A percentile compares a stretch with the other conserved stretches of the same genome.
These are phyloP conservation scores for Cantharis rustica DNA, from an alignment of 2,888 invertebrate genomes.

Conservation along the genomic window DNA sequence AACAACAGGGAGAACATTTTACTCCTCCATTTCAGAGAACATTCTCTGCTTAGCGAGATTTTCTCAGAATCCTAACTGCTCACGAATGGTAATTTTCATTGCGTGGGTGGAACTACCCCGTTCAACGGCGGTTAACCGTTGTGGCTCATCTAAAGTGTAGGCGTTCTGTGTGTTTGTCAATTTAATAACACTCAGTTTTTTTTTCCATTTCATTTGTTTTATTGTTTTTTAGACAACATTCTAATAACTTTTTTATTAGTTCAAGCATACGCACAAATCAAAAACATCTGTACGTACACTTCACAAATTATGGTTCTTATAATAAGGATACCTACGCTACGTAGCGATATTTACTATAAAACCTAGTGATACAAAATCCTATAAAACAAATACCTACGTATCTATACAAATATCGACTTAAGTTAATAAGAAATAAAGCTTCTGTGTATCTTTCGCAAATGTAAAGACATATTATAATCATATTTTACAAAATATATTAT, in stretches of 20 bases:
- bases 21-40: constrained; percentile 4
- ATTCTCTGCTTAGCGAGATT: constrained; percentile 1
- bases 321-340: no score
- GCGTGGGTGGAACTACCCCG: constrained; percentile 27
- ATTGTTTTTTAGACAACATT: not conserved
- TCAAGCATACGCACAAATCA: not conserved
- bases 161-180: constrained; percentile 22
- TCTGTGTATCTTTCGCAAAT: no score
- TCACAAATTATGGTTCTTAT: not conserved
- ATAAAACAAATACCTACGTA: no score
- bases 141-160: constrained; percentile 16
- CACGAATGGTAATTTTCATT: constrained; percentile 25
- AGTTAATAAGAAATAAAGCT: no score
- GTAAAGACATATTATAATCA: no score
- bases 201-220: not conserved
- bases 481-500: no score
- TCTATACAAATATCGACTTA: no score
- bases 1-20: constrained; percentile 10
- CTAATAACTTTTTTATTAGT: not conserved
- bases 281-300: not conserved
- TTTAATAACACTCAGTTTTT: constrained; percentile 12
- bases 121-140: constrained; percentile 17
- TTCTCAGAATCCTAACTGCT: constrained; percentile 14
- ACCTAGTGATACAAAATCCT: no score
- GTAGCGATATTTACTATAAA: no score